phyloP scores from a whole-genome alignment of 2,888 invertebrate genomes.

The Lepidochrysops patricia region DNA sequence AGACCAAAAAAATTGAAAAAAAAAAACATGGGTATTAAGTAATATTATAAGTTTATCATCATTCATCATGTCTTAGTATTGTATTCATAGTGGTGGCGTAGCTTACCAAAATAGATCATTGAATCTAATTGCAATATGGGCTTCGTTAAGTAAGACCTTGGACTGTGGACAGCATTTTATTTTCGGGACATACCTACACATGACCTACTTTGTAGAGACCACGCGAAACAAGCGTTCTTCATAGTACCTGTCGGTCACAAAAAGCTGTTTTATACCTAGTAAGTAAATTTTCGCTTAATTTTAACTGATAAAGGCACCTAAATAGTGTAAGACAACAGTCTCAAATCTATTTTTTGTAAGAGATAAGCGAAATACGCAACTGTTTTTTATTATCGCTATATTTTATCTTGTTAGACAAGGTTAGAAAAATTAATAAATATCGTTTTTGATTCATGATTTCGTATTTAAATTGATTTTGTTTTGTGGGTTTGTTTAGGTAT shows the following conservation, averaged over 20 bases:
- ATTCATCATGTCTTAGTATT: no score
- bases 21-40: no score
- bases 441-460: not conserved
- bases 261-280: no score
- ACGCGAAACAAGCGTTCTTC: not conserved
- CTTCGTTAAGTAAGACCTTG: not conserved
- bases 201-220: not conserved
- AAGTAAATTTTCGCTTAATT: no score
- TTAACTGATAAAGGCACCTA: no score
- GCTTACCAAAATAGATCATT: not conserved
- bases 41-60: no score
- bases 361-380: not conserved
- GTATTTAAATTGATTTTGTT: not conserved
- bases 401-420: slow-evolving; percentile 1
- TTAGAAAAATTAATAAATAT: not conserved
- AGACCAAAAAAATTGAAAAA: no score
- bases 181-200: not conserved
- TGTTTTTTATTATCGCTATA: not conserved
- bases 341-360: not conserved
- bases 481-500: not conserved
- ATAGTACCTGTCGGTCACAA: not conserved
- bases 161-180: not conserved
- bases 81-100: no score
- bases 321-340: not conserved
- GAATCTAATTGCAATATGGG: not conserved